Percentiles rank a stretch among this genome's conserved stretches.
phyloP scores from a whole-genome alignment of 2,797 vertebrate species.

The Ciconia nigra region DNA sequence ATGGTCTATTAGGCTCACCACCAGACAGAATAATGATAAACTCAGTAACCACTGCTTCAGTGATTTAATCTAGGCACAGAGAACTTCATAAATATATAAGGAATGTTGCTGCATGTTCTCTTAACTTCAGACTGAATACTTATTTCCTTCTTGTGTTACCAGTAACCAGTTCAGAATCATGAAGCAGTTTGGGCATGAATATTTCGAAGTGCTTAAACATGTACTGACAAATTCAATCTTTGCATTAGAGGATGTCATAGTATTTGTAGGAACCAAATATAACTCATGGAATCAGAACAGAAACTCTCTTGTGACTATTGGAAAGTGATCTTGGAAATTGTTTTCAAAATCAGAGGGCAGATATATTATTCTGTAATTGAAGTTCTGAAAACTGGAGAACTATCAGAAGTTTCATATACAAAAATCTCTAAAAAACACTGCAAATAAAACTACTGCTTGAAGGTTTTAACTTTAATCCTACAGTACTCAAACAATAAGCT shows the following conservation, averaged over 20 bases:
- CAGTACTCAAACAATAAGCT: background rate
- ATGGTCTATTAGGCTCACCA: background rate
- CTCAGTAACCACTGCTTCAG: background rate
- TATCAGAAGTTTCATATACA: background rate
- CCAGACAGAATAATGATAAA: background rate
- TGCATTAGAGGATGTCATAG: rapidly evolving
- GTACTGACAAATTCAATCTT: background rate
- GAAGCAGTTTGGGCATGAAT: background rate
- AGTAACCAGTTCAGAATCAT: background rate
- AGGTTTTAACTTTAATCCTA: background rate
- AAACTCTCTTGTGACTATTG: background rate
- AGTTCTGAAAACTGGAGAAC: background rate
- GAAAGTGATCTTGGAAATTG: background rate
- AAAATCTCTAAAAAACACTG: background rate
- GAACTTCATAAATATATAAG: background rate
- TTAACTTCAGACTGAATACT: background rate
- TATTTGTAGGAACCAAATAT: background rate
- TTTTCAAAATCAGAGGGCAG: background rate
- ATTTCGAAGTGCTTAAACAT: background rate
- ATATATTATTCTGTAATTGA: background rate
- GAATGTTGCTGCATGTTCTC: background rate
- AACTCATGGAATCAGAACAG: background rate
- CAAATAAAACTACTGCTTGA: background rate
- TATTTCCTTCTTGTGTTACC: background rate
- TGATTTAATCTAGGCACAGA: background rate